Evolutionary conservation across 2,888 invertebrate species (phyloP).

Genomic region (Zaprionus lineosus): DNA sequence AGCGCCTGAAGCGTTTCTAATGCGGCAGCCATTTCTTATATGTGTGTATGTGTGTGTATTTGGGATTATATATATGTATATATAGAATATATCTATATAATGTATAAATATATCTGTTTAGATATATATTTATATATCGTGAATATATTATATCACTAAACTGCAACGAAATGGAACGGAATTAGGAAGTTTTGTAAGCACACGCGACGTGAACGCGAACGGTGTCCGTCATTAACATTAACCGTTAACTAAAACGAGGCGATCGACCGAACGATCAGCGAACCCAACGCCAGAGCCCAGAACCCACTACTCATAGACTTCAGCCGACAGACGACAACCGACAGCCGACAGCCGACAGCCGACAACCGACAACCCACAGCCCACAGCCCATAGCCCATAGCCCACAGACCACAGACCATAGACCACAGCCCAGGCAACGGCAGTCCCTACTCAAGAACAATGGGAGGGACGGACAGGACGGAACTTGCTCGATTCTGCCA

Average conservation of each 20-base stretch:
- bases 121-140: constrained; percentile 20
- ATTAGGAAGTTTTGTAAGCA: constrained; percentile 39
- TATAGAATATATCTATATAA: constrained; percentile 6
- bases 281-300: constrained; percentile 21
- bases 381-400: not conserved
- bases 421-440: not conserved
- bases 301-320: constrained; percentile 1
- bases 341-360: no score
- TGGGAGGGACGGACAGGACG: not conserved
- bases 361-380: not conserved
- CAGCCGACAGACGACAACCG: no score
- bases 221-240: constrained; percentile 66
- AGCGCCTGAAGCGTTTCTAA: constrained; percentile 74
- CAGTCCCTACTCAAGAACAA: not conserved
- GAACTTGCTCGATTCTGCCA: constrained; percentile 5
- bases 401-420: not conserved
- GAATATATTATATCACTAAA: constrained; percentile 27
- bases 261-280: constrained; percentile 53
- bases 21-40: constrained; percentile 74
- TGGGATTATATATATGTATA: constrained; percentile 20
- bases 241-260: constrained; percentile 67
- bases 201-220: constrained; percentile 54
- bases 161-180: constrained; percentile 25
- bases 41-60: constrained; percentile 24
- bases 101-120: constrained; percentile 23